Evolutionary conservation across 2,113 vertebrate genomes (phyloP), one percentile per base, ranked within the genome.

Genomic region (Crypturellus undulatus): DNA sequence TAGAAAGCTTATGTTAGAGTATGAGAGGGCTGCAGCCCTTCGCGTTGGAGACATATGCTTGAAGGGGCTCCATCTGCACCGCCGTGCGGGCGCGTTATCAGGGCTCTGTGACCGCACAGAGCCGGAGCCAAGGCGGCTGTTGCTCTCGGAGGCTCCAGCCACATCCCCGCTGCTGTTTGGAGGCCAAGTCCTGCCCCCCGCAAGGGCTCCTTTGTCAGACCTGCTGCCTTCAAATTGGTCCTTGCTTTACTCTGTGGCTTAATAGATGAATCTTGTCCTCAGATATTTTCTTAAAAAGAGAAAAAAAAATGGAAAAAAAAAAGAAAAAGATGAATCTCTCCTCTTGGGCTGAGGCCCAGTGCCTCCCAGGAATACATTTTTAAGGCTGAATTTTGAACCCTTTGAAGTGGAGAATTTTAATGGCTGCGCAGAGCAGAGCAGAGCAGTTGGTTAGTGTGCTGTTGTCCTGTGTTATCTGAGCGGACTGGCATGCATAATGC

Each of bases 41-140:
- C 87, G 70, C 87, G 56, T 95, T 70, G 83, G 58, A 84, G 84
- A 96, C 95, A 96, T 96, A 97, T 94, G 93, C 79, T 97, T 92
- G 84, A 84, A 91, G 68, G 84, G 56, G 60, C 91, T 92, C 94
- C 95, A 89, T 97, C 95, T 97, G 95, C 85, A 77, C 68, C 73
- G 20, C 76, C 0, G 0, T 91, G 87, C 78, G 91, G 91, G 89
- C 75, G 1, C 70, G 72, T 94, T 92, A 78, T 54, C 6, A 3
- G 84, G 68, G 59, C 91, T 92, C 64, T 92, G 81, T n/a, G 58
- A 72, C 63, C 73, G 54, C 71, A 67, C 87, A 92, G 96, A 87
- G 81, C 91, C 79, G 79, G 71, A 96, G 89, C 93, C 93, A 94
- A 95, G 87, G 78, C 70, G 86, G 79, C 92, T 92, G 52, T 82